Base-by-base conservation (phyloP, 2,888 invertebrate genomes). In the Iselma pallidipennis region DNA sequence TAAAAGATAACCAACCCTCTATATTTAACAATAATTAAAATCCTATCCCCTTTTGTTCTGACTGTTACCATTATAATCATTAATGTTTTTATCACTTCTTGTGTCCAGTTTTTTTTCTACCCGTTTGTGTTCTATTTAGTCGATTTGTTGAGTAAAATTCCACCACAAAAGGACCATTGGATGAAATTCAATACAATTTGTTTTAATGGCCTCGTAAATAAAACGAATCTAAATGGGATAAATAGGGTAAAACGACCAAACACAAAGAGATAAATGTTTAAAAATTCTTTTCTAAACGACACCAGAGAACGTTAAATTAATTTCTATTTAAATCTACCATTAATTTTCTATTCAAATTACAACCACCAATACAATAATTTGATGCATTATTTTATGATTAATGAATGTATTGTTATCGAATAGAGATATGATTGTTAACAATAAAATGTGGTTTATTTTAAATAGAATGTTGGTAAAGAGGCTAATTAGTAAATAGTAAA, bases 201-300 rank as follows among this genome's bases (percentile, higher is more conserved):
- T 45, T 45, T 45, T 45, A 45, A 45, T 45, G 45, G 45, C 45
- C 19, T 45, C 45, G 19, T 45, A 45, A 45, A 45, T 45, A 45
- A 19, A 45, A 21, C 45, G 10, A 3, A 45, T 45, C 21, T 21
- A 19, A 42, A 42, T 42, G 16, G 42, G 4, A 19, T 45, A 45
- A 45, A 45, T 45, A 10, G 7, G 21, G 14, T 14, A 14, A 7
- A 37, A 2, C 4, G n/a, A n/a, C n/a, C n/a, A n/a, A n/a, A n/a
- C n/a, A n/a, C n/a, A n/a, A 14, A 16, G 16, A 37, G 33, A 33
- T 29, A 10, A 33, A 33, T 7, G n/a, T n/a, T n/a, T n/a, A 37
- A 37, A 37, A 37, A 16, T 7, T 16, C 16, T 7, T 6, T 7
- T 37, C 19, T 37, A 37, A 3, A 33, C 33, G n/a, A 33, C 16